phyloP scores from a whole-genome alignment of 2,797 vertebrate species.

The Neosalanx taihuensis region DNA sequence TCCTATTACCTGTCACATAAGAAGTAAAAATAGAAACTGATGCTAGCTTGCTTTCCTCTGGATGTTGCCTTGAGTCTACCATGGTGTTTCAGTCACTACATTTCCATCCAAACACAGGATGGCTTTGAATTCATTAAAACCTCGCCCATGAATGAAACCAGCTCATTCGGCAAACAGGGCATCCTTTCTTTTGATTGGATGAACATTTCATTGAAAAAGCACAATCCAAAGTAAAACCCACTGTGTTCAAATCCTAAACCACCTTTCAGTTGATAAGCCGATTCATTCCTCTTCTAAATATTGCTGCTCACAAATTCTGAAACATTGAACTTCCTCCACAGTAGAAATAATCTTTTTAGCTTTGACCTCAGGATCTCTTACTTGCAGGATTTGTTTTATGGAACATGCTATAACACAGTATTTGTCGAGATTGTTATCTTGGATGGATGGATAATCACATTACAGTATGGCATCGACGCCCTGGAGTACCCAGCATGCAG shows the following conservation, averaged over 20 bases:
- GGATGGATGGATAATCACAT: too few species aligned
- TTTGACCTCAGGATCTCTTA: background rate
- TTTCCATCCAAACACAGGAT: constrained; percentile 47
- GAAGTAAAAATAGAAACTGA: background rate
- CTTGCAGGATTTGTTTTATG: too few species aligned
- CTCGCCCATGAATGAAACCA: constrained; percentile 42
- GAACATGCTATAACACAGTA: too few species aligned
- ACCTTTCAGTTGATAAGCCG: constrained; percentile 9
- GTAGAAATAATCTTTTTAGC: background rate
- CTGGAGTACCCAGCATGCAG: too few species aligned
- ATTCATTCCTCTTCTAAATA: background rate
- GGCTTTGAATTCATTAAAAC: constrained; percentile 51
- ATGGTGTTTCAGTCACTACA: constrained; percentile 44
- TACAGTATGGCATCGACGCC: too few species aligned
- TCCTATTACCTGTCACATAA: background rate
- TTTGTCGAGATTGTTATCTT: too few species aligned
- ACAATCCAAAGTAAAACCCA: constrained; percentile 24
- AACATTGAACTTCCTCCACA: background rate
- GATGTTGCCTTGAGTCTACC: too few species aligned
- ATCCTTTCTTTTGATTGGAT: constrained; percentile 45
- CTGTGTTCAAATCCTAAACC: constrained; percentile 42
- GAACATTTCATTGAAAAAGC: constrained; percentile 38
- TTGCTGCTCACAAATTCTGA: background rate
- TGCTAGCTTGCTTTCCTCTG: background rate
- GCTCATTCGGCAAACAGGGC: constrained; percentile 50